These are phyloP conservation scores for Epizoanthus rinbou DNA, from an alignment of 92 coral and sea anemone genomes.

Conservation along the genomic window DNA sequence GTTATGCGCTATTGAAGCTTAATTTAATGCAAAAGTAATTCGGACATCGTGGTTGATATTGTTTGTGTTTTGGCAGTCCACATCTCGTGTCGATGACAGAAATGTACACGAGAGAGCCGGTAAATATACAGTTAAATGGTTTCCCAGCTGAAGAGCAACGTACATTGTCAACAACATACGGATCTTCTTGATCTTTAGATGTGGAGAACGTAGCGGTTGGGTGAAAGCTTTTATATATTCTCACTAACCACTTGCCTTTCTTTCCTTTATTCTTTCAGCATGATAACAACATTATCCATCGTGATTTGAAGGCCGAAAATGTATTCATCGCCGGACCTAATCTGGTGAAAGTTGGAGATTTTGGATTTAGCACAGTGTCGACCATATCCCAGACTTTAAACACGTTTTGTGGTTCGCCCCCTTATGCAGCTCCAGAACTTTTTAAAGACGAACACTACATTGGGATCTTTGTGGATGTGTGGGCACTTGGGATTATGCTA, in stretches of 20 bases:
- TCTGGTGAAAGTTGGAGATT: constrained; percentile 97
- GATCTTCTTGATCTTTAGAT: not conserved
- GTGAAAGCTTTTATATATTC: constrained; percentile 7
- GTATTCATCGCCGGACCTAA: constrained; percentile 94
- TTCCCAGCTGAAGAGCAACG: not conserved
- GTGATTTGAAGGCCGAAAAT: constrained; percentile 98
- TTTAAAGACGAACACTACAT: constrained; percentile 94
- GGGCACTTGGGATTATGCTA: constrained; percentile 96
- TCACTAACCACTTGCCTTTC: not conserved
- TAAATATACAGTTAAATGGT: not conserved
- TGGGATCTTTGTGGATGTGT: constrained; percentile 92
- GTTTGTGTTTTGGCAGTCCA: not conserved
- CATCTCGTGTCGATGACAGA: not conserved
- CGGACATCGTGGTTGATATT: not conserved
- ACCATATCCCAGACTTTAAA: constrained; percentile 82
- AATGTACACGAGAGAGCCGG: not conserved
- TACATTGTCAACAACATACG: not conserved
- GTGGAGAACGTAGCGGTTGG: not conserved
- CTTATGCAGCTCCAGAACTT: constrained; percentile 99
- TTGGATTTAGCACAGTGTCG: constrained; percentile 94
- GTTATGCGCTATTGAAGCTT: not conserved
- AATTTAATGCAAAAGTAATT: not conserved
- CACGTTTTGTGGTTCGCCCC: constrained; percentile 99
- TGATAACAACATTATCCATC: constrained; percentile 89
- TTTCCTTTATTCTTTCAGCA: constrained; percentile 63